Evolutionary conservation across 2,797 vertebrate genomes (phyloP).

Genomic region (Myripristis jacobus): DNA sequence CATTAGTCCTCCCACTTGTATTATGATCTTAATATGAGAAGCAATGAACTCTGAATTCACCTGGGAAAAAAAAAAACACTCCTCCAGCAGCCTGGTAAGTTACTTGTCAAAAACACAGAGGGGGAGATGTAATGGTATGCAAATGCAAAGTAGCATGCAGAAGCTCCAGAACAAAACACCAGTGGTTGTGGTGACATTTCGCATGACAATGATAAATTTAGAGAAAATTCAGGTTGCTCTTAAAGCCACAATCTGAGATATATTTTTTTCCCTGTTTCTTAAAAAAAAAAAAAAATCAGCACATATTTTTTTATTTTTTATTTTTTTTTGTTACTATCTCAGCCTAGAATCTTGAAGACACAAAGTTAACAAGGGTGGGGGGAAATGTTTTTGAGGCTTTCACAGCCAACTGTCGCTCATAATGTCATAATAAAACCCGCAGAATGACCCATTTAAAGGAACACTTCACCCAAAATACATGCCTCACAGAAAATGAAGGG

Average conservation of each 20-base stretch:
- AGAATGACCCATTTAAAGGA: no score
- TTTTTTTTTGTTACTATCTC: no score
- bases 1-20: not conserved
- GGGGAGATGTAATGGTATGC: not conserved
- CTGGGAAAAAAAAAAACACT: not conserved
- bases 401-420: no score
- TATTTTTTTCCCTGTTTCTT: no score
- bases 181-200: not conserved
- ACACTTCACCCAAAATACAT: no score
- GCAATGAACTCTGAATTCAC: not conserved
- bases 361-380: no score
- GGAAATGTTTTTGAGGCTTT: no score
- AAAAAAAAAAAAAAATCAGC: not conserved
- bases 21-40: not conserved
- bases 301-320: no score
- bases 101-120: not conserved
- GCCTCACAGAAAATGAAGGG: no score
- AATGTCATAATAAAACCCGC: no score
- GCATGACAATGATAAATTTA: not conserved
- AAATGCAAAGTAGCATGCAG: not conserved
- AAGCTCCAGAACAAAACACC: not conserved
- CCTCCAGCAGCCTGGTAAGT: no score
- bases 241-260: not conserved
- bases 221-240: not conserved
- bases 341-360: no score